phyloP scores from a whole-genome alignment of 2,113 vertebrate species.

The Melanerpes formicivorus region DNA sequence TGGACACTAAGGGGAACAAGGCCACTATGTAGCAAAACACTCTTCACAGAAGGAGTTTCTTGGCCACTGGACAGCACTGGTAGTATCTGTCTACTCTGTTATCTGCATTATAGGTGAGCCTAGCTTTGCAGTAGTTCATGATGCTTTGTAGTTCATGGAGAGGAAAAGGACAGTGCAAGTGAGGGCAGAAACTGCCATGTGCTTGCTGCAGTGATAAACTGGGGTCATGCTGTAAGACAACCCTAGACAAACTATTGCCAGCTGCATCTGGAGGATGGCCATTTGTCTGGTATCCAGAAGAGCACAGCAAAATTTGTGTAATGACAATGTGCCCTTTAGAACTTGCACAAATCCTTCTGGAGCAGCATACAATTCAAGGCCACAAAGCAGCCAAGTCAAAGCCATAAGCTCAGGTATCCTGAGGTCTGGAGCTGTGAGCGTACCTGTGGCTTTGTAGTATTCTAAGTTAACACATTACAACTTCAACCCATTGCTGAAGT shows the following conservation, averaged over 20 bases:
- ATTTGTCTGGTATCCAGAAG: slow-evolving; percentile 23
- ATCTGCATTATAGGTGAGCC: neutral
- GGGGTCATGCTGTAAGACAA: neutral
- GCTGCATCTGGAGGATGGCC: neutral
- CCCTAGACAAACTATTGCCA: neutral
- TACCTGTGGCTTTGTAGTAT: neutral
- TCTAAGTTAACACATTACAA: neutral
- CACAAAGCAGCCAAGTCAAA: neutral
- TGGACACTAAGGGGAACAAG: neutral
- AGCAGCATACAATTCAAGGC: neutral
- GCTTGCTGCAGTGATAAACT: neutral
- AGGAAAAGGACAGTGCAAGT: neutral
- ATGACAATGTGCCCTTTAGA: slow-evolving; percentile 22
- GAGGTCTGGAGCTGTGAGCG: neutral
- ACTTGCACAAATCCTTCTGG: neutral
- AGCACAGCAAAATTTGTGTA: neutral
- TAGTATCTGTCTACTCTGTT: neutral
- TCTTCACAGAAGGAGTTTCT: neutral
- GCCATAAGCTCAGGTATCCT: neutral
- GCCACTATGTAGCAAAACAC: neutral
- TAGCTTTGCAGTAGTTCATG: neutral
- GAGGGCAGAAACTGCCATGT: neutral
- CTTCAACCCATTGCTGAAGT: neutral
- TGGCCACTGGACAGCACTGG: neutral
- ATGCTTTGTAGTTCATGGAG: neutral